Evolutionary conservation across 2,888 invertebrate species (phyloP).

Genomic region (Brassicogethes aeneus): DNA sequence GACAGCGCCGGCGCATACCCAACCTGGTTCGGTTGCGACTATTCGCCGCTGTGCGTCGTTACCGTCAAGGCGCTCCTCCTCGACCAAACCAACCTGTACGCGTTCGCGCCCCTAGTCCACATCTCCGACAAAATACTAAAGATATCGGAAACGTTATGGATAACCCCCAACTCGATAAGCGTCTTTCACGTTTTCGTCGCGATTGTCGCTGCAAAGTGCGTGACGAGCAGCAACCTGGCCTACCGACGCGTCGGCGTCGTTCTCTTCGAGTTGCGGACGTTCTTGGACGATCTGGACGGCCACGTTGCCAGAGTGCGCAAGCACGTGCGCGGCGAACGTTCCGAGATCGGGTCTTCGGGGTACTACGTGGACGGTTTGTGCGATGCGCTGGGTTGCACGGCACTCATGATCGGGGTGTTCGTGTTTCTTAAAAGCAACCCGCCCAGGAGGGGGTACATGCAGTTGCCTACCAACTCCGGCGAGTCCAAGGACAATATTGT

Average conservation of each 20-base stretch:
- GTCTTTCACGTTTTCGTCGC: slow-evolving; percentile 71
- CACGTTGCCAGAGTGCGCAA: slow-evolving; percentile 72
- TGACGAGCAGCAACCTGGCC: slow-evolving; percentile 63
- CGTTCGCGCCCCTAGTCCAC: slow-evolving; percentile 72
- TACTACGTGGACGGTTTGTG: slow-evolving; percentile 78
- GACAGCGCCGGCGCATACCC: slow-evolving; percentile 37
- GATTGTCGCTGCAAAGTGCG: slow-evolving; percentile 61
- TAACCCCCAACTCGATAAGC: slow-evolving; percentile 81
- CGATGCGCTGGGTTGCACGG: slow-evolving; percentile 67
- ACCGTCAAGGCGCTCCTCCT: slow-evolving; percentile 76
- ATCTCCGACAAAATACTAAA: slow-evolving; percentile 55
- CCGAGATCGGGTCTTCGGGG: slow-evolving; percentile 72
- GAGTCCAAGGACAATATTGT: slow-evolving; percentile 46
- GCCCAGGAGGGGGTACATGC: slow-evolving; percentile 63
- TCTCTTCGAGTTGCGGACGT: slow-evolving; percentile 71
- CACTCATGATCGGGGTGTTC: slow-evolving; percentile 60
- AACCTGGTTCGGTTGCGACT: slow-evolving; percentile 57
- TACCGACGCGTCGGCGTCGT: slow-evolving; percentile 65
- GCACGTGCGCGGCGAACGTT: slow-evolving; percentile 66
- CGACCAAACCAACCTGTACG: slow-evolving; percentile 76
- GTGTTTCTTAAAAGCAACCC: slow-evolving; percentile 64
- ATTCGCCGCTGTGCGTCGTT: slow-evolving; percentile 69
- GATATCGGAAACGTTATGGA: slow-evolving; percentile 39
- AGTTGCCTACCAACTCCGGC: slow-evolving; percentile 49
- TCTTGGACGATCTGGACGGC: slow-evolving; percentile 79